A percentile compares a stretch with the other conserved stretches of the same genome.
Evolutionary conservation across 53 echinoderm and acorn worm genomes (phyloP).

Genomic region (Pentamera pediparva): DNA sequence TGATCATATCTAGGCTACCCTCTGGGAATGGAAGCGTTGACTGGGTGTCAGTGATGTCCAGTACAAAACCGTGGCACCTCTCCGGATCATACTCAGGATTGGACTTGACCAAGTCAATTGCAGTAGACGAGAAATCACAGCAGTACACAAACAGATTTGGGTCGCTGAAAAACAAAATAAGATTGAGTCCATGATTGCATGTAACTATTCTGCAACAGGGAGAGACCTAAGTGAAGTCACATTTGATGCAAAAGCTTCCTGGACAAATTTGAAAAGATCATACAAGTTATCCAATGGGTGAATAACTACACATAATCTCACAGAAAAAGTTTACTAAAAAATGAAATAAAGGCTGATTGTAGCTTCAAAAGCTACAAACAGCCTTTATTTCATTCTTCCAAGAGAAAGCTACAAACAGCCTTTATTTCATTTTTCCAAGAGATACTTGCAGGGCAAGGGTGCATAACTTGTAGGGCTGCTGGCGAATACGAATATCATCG

Average conservation of each 20-base stretch:
- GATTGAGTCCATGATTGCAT: not conserved
- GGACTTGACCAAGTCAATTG: conserved; percentile 78
- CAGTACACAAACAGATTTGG: conserved; percentile 86
- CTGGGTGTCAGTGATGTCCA: conserved; percentile 62
- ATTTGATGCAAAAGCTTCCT: not conserved
- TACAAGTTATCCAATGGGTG: no score
- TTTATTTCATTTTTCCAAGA: no score
- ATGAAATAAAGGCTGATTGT: no score
- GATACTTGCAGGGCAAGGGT: no score
- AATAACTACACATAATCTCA: no score
- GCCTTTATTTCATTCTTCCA: no score
- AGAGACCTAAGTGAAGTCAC: not conserved
- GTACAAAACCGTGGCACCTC: conserved; percentile 90
- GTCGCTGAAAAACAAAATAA: conserved; percentile 50
- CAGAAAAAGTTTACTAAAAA: no score
- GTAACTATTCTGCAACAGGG: not conserved
- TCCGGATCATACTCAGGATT: conserved; percentile 71
- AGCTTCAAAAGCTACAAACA: no score
- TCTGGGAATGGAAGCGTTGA: conserved; percentile 76
- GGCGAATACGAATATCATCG: no score
- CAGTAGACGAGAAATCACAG: conserved; percentile 93
- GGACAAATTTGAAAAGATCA: no score
- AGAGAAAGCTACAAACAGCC: no score
- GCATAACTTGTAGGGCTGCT: no score
- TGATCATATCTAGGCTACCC: conserved; percentile 71